Evolutionary conservation across 2,113 vertebrate genomes (phyloP).

Genomic region (Sylvia atricapilla): DNA sequence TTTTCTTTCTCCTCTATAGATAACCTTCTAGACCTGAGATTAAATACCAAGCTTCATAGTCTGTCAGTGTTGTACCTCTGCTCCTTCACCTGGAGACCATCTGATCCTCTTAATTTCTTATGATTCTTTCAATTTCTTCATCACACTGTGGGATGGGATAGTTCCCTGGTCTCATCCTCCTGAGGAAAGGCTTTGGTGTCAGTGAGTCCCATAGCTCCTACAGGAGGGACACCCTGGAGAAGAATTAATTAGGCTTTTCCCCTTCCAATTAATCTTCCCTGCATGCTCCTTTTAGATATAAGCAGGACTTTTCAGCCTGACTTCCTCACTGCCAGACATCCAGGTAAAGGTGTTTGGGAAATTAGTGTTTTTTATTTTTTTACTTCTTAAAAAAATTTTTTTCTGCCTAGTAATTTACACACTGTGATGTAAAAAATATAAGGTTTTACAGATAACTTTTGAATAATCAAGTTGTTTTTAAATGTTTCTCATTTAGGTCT

Average conservation of each 20-base stretch:
- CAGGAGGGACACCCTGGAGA: background rate
- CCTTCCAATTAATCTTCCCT: background rate
- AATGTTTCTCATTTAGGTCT: background rate
- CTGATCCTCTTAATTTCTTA: background rate
- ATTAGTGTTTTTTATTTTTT: background rate
- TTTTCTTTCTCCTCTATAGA: background rate
- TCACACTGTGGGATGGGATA: background rate
- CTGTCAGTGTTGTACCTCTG: background rate
- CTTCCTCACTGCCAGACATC: background rate
- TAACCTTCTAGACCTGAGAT: background rate
- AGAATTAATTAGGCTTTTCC: background rate
- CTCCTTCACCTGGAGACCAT: background rate
- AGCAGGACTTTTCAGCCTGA: background rate
- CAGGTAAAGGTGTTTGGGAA: background rate
- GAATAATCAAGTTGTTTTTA: background rate
- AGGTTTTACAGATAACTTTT: background rate
- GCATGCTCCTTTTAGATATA: background rate
- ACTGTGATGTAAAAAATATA: background rate
- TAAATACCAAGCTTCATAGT: background rate
- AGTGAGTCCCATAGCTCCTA: background rate
- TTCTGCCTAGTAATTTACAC: background rate
- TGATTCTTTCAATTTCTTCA: background rate
- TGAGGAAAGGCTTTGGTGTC: background rate
- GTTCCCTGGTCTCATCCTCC: background rate
- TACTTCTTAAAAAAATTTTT: background rate